Percentiles rank a stretch among this genome's conserved stretches.
These are phyloP conservation scores for Willisornis vidua DNA, from an alignment of 2,113 vertebrate species.

Conservation along the genomic window DNA sequence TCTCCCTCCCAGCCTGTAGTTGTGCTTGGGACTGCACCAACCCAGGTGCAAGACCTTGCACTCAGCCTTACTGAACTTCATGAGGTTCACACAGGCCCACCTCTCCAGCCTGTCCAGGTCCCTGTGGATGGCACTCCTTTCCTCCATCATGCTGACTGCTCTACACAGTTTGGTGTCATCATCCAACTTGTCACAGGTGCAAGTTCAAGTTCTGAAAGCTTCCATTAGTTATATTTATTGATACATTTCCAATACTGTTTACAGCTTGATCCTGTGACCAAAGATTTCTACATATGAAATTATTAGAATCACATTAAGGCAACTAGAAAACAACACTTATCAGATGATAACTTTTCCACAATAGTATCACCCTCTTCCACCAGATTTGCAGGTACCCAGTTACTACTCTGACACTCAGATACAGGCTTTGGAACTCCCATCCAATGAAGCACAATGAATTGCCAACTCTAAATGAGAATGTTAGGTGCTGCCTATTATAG, in stretches of 20 bases:
- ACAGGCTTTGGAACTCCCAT: background rate
- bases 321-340: background rate
- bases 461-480: background rate
- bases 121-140: background rate
- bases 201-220: background rate
- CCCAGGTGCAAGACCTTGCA: background rate
- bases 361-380: background rate
- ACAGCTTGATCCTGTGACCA: background rate
- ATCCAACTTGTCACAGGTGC: fast-evolving
- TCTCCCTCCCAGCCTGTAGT: background rate
- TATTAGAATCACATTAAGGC: background rate
- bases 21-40: background rate
- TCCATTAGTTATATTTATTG: background rate
- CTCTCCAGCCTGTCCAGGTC: background rate
- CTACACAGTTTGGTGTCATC: background rate
- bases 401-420: background rate
- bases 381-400: background rate
- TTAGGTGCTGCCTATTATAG: background rate
- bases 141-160: background rate
- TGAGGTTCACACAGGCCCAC: background rate
- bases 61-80: background rate
- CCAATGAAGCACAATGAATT: background rate
- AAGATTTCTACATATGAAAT: background rate
- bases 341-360: background rate
- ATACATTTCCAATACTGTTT: background rate